Conservation (phyloP, 2,113 vertebrate genomes). For the Beaufortia kweichowensis region DNA sequence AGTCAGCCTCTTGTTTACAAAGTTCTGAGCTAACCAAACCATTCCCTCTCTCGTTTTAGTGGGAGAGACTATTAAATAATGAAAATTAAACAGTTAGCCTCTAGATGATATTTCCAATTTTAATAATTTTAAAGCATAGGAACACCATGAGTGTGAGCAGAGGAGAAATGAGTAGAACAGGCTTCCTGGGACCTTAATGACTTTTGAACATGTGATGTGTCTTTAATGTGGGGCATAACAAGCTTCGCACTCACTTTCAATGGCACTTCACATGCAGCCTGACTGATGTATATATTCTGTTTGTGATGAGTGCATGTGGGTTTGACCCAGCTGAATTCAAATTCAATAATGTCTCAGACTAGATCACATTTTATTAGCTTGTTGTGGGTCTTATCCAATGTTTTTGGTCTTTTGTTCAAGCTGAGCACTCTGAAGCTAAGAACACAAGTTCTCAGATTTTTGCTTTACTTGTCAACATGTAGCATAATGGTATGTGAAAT, state of each 20-base stretch:
- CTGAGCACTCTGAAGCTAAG: conserved; percentile 59
- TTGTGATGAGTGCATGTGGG: conserved; percentile 64
- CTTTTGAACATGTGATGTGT: conserved; percentile 66
- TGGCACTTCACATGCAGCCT: conserved; percentile 60
- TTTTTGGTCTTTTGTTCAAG: conserved; percentile 30
- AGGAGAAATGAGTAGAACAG: conserved; percentile 58
- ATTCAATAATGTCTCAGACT: conserved; percentile 73
- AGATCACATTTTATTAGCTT: conserved; percentile 67
- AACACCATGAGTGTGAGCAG: conserved; percentile 58
- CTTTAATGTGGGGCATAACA: conserved; percentile 76
- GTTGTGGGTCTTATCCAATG: conserved; percentile 4
- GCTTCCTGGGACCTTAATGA: conserved; percentile 71
- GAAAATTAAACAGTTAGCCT: conserved; percentile 63
- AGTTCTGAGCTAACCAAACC: conserved; percentile 63
- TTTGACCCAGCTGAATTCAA: conserved; percentile 70
- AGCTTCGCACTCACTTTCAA: conserved; percentile 65
- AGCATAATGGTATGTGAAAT: conserved; percentile 68
- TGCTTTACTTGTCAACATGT: conserved; percentile 68
- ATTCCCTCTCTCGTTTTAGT: conserved; percentile 39
- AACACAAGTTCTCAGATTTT: conserved; percentile 67
- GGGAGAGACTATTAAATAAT: conserved; percentile 68
- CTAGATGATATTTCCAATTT: conserved; percentile 68
- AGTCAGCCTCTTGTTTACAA: conserved; percentile 66
- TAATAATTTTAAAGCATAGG: conserved; percentile 70
- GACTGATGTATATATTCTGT: conserved; percentile 66